These are phyloP conservation scores for Epizoanthus stellaris DNA, from an alignment of 92 coral and sea anemone genomes.

Conservation along the genomic window DNA sequence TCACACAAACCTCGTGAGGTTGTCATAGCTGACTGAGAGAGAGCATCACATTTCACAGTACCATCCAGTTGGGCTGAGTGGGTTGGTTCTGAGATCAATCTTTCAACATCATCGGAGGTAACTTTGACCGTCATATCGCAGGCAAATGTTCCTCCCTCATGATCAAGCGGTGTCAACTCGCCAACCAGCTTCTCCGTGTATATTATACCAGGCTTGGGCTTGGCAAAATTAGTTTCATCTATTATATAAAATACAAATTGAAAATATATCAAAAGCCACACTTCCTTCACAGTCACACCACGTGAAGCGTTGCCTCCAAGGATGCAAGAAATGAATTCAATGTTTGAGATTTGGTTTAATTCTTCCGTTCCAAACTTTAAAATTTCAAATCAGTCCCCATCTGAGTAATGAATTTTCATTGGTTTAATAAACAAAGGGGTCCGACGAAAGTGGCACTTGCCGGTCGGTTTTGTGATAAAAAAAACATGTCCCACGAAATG, in stretches of 20 bases:
- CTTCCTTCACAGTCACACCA: too few relatives aligned
- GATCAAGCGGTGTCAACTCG: slow-evolving; percentile 7
- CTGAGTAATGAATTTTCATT: too few relatives aligned
- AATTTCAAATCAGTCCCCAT: too few relatives aligned
- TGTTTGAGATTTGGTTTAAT: too few relatives aligned
- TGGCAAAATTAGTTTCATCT: slow-evolving; percentile 8
- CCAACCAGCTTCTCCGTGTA: slow-evolving; percentile 69
- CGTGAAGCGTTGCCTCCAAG: too few relatives aligned
- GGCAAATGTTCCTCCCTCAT: background rate
- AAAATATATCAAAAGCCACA: background rate
- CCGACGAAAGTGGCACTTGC: too few relatives aligned
- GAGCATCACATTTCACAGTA: slow-evolving; percentile 52
- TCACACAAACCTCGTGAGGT: slow-evolving; percentile 41
- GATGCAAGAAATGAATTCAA: background rate
- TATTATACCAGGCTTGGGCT: slow-evolving; percentile 52
- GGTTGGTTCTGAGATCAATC: slow-evolving; percentile 55
- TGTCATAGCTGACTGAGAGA: slow-evolving; percentile 50
- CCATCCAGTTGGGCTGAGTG: slow-evolving; percentile 57
- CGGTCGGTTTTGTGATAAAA: too few relatives aligned
- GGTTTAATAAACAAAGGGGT: too few relatives aligned
- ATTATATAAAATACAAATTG: background rate
- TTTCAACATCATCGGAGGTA: slow-evolving; percentile 59
- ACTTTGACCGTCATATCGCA: slow-evolving; percentile 56
- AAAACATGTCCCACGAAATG: too few relatives aligned
- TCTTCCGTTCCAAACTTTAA: too few relatives aligned